Conservation (phyloP, 2,888 invertebrate species). For the Rambutsinella grinnellia region DNA sequence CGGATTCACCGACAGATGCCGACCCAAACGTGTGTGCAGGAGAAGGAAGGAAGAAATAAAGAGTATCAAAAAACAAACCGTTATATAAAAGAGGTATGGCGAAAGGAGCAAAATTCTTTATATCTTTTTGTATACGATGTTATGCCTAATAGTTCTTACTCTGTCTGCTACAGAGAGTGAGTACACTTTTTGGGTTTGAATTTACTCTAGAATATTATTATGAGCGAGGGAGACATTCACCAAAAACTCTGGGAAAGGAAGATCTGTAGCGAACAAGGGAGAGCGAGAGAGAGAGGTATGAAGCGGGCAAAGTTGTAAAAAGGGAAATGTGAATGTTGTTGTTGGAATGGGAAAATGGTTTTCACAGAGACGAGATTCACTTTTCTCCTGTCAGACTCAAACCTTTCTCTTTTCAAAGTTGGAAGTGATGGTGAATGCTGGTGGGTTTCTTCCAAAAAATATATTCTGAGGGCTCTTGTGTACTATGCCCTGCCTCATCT, state of each 20-base stretch:
- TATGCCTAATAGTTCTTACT: too few relatives aligned
- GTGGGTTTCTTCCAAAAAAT: too few relatives aligned
- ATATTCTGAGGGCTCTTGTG: too few relatives aligned
- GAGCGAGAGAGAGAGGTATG: conserved; percentile 9
- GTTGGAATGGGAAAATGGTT: conserved; percentile 45
- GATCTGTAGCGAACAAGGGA: conserved; percentile 12
- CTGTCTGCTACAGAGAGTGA: too few relatives aligned
- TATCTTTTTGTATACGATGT: too few relatives aligned
- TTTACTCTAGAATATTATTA: conserved; percentile 46
- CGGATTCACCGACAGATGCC: conserved; percentile 52
- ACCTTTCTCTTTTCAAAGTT: conserved; percentile 37
- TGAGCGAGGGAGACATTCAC: conserved; percentile 47
- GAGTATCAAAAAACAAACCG: too few relatives aligned
- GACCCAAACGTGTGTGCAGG: conserved; percentile 24
- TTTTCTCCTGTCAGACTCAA: conserved; percentile 52
- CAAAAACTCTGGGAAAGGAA: conserved; percentile 5
- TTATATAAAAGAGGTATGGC: too few relatives aligned
- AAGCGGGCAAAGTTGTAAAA: conserved; percentile 34
- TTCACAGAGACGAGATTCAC: conserved; percentile 53
- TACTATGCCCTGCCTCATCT: too few relatives aligned
- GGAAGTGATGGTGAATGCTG: neutral
- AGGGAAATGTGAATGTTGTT: conserved; percentile 40
- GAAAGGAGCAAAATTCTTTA: too few relatives aligned
- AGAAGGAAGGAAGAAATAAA: conserved; percentile 50
- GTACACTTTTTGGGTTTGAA: conserved; percentile 39